Evolutionary conservation across 2,113 vertebrate genomes (phyloP), one percentile per base, ranked within the genome.

Genomic region (Protobothrops flavoviridis): DNA sequence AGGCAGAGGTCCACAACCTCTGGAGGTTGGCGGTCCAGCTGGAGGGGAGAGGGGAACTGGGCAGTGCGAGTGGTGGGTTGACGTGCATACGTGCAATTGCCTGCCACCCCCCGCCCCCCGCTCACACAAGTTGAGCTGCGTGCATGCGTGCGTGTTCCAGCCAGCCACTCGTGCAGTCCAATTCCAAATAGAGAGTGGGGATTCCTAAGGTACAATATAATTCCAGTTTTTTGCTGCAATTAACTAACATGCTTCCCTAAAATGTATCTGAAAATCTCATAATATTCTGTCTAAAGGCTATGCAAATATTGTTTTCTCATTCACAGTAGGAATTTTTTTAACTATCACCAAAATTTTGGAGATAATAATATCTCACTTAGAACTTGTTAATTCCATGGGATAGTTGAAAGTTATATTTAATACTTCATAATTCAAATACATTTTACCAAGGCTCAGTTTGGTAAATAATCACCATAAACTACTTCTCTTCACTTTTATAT

Each of bases 21-120:
- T 69, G 29, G n/a, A 12, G 12, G 4, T 29, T 69, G 29, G 61
- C 3, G 2, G 29, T 29, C 29, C 33, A n/a, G 64, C 15, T 69
- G 64, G 29, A 13, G 64, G 64, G 64, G 64, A 33, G 61, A 64
- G 64, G 13, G 29, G 11, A 17, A 69, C 64, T 69, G 29, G 29
- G 15, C 11, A 69, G 29, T 15, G 13, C 5, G 2, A 69, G 64
- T 6, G 29, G 29, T 29, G n/a, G 4, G 12, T 12, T 0, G 12
- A 29, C 1, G 4, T 1, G 4, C 64, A 69, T 64, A 12, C 11
- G 7, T 57, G 4, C 4, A 12, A 64, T 69, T n/a, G 1, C n/a
- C 33, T 13, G 13, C 29, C 12, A 0, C 4, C 29, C 13, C 13
- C 5, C 0, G 4, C 29, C n/a, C 13, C 5, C n/a, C 5, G 0